phyloP scores from a whole-genome alignment of 2,888 invertebrate genomes.

The Patella ulyssiponensis region DNA sequence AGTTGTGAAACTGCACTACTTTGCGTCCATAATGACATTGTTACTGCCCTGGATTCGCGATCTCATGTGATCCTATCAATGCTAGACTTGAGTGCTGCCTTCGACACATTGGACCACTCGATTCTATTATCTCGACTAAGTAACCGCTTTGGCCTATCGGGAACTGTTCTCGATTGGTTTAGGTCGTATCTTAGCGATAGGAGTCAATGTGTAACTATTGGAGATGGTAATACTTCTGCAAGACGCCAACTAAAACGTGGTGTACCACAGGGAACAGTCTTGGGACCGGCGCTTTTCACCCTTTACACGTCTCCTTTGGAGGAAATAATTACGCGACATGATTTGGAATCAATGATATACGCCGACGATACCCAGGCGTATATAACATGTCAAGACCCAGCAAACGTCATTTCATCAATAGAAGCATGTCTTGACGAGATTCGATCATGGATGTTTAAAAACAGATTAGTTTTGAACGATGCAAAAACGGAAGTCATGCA shows the following conservation, averaged over 20 bases:
- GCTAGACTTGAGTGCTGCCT: too few relatives aligned
- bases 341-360: neutral
- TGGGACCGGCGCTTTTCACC: neutral
- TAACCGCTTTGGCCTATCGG: neutral
- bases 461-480: neutral
- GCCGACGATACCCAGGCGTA: neutral
- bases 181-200: neutral
- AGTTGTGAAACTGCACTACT: neutral
- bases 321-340: neutral
- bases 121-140: neutral
- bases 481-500: neutral
- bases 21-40: neutral
- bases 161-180: neutral
- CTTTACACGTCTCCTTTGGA: neutral
- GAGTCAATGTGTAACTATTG: neutral
- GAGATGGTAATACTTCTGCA: neutral
- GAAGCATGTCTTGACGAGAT: neutral
- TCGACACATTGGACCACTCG: neutral
- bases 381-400: neutral
- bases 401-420: neutral
- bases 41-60: too few relatives aligned
- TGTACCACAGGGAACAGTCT: neutral
- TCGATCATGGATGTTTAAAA: neutral
- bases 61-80: too few relatives aligned
- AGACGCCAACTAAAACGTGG: neutral